phyloP scores from a whole-genome alignment of 2,797 vertebrate genomes.

The Artibeus jamaicensis region DNA sequence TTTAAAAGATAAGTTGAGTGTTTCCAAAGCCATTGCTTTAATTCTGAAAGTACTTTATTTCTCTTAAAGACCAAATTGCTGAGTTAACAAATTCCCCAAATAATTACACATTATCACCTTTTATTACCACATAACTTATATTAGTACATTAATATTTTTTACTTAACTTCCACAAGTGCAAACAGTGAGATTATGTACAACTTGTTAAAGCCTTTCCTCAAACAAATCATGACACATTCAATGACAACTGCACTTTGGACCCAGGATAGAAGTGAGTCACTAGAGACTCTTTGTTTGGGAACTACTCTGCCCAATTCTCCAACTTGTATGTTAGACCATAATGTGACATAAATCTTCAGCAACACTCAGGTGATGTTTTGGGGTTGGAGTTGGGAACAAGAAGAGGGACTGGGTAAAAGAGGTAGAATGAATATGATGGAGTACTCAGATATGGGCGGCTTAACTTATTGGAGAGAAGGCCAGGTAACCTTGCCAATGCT shows the following conservation, averaged over 20 bases:
- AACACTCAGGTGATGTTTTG: background rate
- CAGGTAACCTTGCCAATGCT: background rate
- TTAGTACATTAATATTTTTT: slow-evolving; percentile 40
- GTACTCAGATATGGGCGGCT: background rate
- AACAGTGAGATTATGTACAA: slow-evolving; percentile 27
- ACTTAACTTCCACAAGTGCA: slow-evolving; percentile 35
- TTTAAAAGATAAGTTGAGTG: slow-evolving; percentile 18
- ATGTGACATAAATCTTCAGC: background rate
- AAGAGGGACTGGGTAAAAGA: background rate
- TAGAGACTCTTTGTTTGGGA: slow-evolving; percentile 15
- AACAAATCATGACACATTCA: background rate
- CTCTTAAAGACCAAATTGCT: slow-evolving; percentile 44
- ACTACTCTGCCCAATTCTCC: slow-evolving; percentile 62
- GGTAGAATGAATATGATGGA: background rate
- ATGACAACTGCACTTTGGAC: background rate
- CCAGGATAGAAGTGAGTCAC: slow-evolving; percentile 7
- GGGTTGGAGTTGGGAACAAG: background rate
- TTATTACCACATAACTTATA: slow-evolving; percentile 19
- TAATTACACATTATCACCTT: background rate
- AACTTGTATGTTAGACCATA: background rate
- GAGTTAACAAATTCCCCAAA: background rate
- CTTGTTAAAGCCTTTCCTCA: slow-evolving; percentile 33
- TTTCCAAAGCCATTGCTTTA: slow-evolving; percentile 41
- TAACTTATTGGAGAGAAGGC: background rate
- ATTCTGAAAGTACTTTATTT: slow-evolving; percentile 8